Evolutionary conservation across 2,888 invertebrate species (phyloP).

Genomic region (Eupithecia subumbrata): DNA sequence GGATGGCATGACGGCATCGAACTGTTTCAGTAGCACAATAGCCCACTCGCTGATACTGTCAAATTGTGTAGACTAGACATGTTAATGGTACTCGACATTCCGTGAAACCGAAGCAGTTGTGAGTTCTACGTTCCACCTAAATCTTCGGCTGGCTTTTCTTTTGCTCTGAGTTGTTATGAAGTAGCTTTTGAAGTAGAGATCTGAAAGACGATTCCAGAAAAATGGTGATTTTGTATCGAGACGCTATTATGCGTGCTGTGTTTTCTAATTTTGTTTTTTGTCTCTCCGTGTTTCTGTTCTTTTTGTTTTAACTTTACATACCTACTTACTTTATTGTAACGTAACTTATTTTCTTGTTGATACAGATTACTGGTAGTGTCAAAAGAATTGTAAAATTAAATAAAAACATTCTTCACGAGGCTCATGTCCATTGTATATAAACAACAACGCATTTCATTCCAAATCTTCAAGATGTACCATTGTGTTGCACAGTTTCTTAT

Average conservation of each 20-base stretch:
- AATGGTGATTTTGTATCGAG: no score
- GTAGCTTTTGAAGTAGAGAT: no score
- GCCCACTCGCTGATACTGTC: conserved; percentile 30
- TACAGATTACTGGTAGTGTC: no score
- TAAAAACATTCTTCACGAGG: no score
- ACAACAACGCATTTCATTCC: neutral
- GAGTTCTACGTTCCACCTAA: neutral
- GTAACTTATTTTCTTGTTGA: no score
- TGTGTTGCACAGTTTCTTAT: conserved; percentile 19
- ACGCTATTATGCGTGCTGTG: no score
- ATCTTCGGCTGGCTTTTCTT: neutral
- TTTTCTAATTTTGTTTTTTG: no score
- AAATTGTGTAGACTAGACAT: conserved; percentile 20
- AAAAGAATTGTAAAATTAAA: no score
- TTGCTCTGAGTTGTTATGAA: neutral
- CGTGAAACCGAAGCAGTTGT: neutral
- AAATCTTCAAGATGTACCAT: neutral
- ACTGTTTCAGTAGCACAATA: conserved; percentile 42
- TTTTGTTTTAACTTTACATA: no score
- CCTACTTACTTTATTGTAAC: no score
- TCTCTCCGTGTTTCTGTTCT: no score
- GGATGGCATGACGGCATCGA: conserved; percentile 29
- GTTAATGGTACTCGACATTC: neutral
- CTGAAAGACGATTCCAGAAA: no score
- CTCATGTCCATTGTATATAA: neutral